Conservation (phyloP, 1,140 invertebrate genomes). For the Formica selysi region DNA sequence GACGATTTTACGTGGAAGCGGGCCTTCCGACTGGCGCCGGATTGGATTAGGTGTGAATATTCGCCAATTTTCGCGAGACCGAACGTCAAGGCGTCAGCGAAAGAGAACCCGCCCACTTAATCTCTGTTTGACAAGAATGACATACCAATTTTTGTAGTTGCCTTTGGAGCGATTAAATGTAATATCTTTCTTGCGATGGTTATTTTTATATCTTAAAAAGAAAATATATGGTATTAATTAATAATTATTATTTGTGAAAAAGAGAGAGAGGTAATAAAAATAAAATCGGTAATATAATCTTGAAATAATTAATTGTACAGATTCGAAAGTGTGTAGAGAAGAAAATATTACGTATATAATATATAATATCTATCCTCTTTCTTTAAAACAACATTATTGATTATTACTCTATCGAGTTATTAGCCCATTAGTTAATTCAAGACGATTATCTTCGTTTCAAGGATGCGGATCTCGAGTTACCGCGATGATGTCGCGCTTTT, state of each 20-base stretch:
- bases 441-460: not conserved
- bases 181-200: not conserved
- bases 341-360: not conserved
- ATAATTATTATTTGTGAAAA: not conserved
- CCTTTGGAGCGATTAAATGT: not conserved
- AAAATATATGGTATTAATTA: not conserved
- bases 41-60: constrained; percentile 52
- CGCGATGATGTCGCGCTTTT: constrained; percentile 30
- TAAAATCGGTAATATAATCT: not conserved
- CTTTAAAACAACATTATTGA: not conserved
- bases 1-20: constrained; percentile 64
- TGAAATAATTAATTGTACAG: not conserved
- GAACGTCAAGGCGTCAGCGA: no score
- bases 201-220: not conserved
- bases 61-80: constrained; percentile 21
- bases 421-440: constrained; percentile 34
- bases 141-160: not conserved
- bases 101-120: not conserved
- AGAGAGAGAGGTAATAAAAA: no score
- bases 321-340: not conserved
- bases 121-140: not conserved
- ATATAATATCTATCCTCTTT: not conserved
- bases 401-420: constrained; percentile 20
- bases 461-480: not conserved
- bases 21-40: constrained; percentile 16